Conservation (phyloP, 2,888 invertebrate genomes). For the Lasioglossum calceatum region DNA sequence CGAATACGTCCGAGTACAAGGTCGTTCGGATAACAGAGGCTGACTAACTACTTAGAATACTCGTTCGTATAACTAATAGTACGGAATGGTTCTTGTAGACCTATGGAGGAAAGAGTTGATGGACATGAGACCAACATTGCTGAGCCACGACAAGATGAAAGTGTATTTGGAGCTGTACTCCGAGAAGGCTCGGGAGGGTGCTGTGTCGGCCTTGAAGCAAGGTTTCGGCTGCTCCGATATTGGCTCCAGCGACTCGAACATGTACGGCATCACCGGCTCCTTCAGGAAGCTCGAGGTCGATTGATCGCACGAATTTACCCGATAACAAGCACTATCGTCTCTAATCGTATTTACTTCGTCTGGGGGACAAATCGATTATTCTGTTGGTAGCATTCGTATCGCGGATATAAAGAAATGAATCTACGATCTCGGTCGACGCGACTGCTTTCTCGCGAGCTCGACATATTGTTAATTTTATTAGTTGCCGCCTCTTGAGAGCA, state of each 20-base stretch:
- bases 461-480: conserved; percentile 14
- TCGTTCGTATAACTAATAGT: no score
- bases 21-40: no score
- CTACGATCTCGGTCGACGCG: conserved; percentile 46
- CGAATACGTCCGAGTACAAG: no score
- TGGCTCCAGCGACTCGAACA: conserved; percentile 86
- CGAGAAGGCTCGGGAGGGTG: conserved; percentile 90
- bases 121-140: conserved; percentile 86
- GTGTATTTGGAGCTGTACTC: conserved; percentile 90
- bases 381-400: conserved; percentile 2
- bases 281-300: conserved; percentile 92
- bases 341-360: conserved; percentile 2
- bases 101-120: conserved; percentile 90
- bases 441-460: background rate
- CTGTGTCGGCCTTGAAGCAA: conserved; percentile 89
- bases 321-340: background rate
- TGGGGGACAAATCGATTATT: background rate
- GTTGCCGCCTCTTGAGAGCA: background rate
- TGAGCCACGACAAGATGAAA: conserved; percentile 89
- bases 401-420: background rate
- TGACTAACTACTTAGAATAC: no score
- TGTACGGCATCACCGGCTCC: conserved; percentile 90
- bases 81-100: conserved; percentile 83
- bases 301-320: conserved; percentile 81
- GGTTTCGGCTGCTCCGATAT: conserved; percentile 87